Conservation (phyloP, 2,113 vertebrate genomes). For the Salvelinus sp. region DNA sequence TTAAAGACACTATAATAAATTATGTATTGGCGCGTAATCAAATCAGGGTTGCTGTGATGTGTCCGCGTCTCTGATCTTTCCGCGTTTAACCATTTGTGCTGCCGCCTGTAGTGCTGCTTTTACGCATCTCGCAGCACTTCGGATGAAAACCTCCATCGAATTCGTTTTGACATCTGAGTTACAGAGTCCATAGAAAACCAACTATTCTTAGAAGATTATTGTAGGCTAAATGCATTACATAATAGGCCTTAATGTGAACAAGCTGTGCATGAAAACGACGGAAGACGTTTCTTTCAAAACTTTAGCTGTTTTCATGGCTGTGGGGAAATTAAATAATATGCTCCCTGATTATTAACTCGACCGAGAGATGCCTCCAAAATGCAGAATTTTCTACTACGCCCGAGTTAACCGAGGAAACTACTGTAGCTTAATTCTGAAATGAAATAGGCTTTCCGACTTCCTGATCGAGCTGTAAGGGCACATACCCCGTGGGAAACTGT, state of each 20-base stretch:
- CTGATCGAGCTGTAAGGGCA: not conserved
- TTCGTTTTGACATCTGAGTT: constrained; percentile 34
- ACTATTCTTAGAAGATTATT: constrained; percentile 7
- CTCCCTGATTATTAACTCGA: not conserved
- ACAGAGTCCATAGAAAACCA: constrained; percentile 30
- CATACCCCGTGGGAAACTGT: not conserved
- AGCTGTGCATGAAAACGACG: not conserved
- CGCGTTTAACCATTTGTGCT: constrained; percentile 35
- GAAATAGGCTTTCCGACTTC: constrained; percentile 1
- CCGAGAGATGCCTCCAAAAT: not conserved
- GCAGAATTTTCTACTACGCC: not conserved
- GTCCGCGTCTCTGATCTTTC: constrained; percentile 35
- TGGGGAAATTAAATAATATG: not conserved
- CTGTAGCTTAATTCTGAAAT: not conserved
- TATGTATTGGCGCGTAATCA: constrained; percentile 22
- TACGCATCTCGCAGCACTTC: constrained; percentile 20
- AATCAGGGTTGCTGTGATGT: constrained; percentile 28
- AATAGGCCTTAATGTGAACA: not conserved
- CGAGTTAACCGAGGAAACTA: not conserved
- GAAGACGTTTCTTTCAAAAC: not conserved
- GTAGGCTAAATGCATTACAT: too few species aligned
- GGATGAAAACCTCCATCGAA: constrained; percentile 9
- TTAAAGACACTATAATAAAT: constrained; percentile 4
- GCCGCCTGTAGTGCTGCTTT: not conserved
- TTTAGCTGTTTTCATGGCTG: not conserved